Percentiles rank a stretch among this genome's conserved stretches.
phyloP scores from a whole-genome alignment of 2,113 vertebrate species.

The Microcebus griseorufus region DNA sequence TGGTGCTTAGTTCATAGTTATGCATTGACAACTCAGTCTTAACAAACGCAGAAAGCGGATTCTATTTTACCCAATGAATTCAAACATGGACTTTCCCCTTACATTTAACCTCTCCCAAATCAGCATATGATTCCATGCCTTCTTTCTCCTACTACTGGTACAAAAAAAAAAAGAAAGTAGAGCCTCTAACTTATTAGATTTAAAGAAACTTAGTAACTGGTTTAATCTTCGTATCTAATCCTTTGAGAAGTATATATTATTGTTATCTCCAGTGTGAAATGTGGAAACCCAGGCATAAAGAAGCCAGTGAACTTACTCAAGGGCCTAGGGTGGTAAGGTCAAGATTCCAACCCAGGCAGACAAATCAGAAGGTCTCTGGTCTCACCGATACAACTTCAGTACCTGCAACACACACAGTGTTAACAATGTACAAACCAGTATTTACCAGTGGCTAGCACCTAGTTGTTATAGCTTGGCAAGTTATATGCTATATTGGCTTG shows the following conservation, averaged over 20 bases:
- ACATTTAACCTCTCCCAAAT: conserved; percentile 2
- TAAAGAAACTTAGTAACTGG: background rate
- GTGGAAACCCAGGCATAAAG: background rate
- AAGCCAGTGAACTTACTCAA: background rate
- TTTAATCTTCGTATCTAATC: background rate
- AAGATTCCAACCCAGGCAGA: background rate
- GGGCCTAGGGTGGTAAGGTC: background rate
- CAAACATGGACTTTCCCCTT: background rate
- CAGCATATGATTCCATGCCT: background rate
- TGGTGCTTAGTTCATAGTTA: background rate
- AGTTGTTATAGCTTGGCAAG: background rate
- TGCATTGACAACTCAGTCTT: accelerated
- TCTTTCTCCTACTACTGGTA: background rate
- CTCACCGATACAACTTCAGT: background rate
- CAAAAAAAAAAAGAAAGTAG: background rate
- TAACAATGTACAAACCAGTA: background rate
- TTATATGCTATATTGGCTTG: background rate
- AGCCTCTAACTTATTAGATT: background rate
- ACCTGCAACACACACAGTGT: background rate
- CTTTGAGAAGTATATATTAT: background rate
- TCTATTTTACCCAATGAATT: background rate
- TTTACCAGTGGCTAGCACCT: background rate
- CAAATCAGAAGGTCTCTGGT: background rate
- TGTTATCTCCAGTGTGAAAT: background rate
- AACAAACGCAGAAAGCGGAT: background rate